Base-by-base conservation (phyloP, 2,888 invertebrate genomes). In the Entomobrya multifasciata region DNA sequence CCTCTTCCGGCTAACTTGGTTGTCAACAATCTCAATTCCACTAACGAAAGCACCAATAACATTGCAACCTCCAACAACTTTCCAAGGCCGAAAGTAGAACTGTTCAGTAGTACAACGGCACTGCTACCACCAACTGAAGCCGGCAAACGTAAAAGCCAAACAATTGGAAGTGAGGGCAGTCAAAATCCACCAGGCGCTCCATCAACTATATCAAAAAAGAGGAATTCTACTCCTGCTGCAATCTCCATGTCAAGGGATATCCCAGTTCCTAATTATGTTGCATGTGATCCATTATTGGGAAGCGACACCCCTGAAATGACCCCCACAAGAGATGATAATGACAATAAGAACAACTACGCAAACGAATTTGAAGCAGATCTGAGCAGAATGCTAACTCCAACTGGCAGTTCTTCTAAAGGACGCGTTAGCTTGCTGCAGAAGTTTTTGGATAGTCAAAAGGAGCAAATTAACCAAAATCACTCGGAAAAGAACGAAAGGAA, bases 381-480 rank as follows among this genome's bases (percentile, higher is more conserved):
- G 36, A 36, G 5, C 36, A 8, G n/a, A n/a, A n/a, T n/a, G n/a
- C n/a, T n/a, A n/a, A n/a, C 36, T 36, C 8, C 36, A 36, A 6
- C 36, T 6, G 8, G 8, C 20, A 30, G 2, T 13, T 17, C 8
- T 5, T 2, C 6, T 17, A 55, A 67, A 17, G 70, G 57, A 17
- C 44, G 30, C n/a, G 57, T 81, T 1, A 72, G 44, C 47, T 8
- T 81, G 17, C 11, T 81, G 1, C 74, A 82, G 22, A 72, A 74
- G 22, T 82, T 82, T 62, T 82, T 82, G 17, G 74, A 82, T n/a
- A 82, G 82, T 62, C 82, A 82, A 22, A 82, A 30, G 8, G 57
- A 77, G 10, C 44, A 44, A 36, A 0, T 36, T 41, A 10, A n/a
- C n/a, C 65, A 47, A n/a, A 25, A 74, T 57, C 36, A 4, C 36